Percentiles rank a stretch among this genome's conserved stretches.
Evolutionary conservation across 1,140 invertebrate genomes (phyloP).

Genomic region (Papilio dardanus): DNA sequence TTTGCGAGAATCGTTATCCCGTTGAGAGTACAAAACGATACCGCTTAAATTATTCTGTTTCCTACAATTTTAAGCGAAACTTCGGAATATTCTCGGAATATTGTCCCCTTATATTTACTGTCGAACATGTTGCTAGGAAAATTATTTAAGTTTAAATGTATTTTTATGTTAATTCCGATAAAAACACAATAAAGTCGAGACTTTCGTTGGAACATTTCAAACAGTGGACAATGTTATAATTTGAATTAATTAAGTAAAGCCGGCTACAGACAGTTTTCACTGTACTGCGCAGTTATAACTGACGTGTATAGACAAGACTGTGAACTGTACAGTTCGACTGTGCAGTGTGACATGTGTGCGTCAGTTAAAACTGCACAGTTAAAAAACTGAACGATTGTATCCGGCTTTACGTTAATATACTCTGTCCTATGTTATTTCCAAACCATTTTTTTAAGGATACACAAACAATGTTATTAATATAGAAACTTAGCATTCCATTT

Average conservation of each 20-base stretch:
- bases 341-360: no score
- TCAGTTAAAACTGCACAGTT: no score
- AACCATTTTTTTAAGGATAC: no score
- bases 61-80: constrained; percentile 19
- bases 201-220: background rate
- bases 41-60: constrained; percentile 15
- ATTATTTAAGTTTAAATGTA: background rate
- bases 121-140: constrained; percentile 14
- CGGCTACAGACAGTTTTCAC: no score
- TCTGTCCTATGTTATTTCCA: no score
- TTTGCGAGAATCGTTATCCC: constrained; percentile 7
- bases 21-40: constrained; percentile 11
- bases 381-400: no score
- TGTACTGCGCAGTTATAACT: no score
- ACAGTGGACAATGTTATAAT: background rate
- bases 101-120: constrained; percentile 19
- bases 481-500: background rate
- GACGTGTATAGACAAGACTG: no score
- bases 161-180: background rate
- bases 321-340: no score
- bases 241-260: no score
- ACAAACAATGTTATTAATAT: no score
- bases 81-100: background rate
- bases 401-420: no score
- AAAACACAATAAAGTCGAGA: background rate